Evolutionary conservation across 2,797 vertebrate species (phyloP).

Genomic region (Pipistrellus pipistrellus): DNA sequence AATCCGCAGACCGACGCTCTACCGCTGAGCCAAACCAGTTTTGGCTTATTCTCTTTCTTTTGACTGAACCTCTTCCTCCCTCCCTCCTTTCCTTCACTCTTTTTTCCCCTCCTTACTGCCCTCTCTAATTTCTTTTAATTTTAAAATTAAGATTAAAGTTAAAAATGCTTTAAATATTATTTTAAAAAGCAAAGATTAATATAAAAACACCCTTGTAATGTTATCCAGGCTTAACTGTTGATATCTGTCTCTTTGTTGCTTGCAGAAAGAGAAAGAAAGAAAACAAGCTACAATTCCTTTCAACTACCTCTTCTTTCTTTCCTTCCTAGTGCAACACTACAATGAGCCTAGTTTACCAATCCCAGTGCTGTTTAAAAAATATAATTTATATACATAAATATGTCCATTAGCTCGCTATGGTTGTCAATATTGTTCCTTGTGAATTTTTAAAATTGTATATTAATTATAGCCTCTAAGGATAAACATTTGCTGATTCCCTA

Average conservation of each 20-base stretch:
- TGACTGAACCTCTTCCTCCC: neutral
- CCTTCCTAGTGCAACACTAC: neutral
- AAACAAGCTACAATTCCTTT: neutral
- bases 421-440: neutral
- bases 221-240: neutral
- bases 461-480: neutral
- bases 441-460: neutral
- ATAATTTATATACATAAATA: neutral
- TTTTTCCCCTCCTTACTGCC: neutral
- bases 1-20: too few relatives aligned
- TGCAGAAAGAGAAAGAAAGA: too few relatives aligned
- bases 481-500: neutral
- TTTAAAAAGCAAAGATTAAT: neutral
- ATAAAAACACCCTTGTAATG: neutral
- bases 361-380: neutral
- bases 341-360: neutral
- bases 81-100: neutral
- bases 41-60: too few relatives aligned
- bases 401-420: neutral
- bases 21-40: too few relatives aligned
- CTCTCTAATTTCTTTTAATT: neutral
- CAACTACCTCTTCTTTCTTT: neutral
- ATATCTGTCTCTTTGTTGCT: neutral
- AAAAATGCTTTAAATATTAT: neutral
- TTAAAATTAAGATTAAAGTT: neutral